phyloP scores from a whole-genome alignment of 2,797 vertebrate species.

The Diglossa cyanea region DNA sequence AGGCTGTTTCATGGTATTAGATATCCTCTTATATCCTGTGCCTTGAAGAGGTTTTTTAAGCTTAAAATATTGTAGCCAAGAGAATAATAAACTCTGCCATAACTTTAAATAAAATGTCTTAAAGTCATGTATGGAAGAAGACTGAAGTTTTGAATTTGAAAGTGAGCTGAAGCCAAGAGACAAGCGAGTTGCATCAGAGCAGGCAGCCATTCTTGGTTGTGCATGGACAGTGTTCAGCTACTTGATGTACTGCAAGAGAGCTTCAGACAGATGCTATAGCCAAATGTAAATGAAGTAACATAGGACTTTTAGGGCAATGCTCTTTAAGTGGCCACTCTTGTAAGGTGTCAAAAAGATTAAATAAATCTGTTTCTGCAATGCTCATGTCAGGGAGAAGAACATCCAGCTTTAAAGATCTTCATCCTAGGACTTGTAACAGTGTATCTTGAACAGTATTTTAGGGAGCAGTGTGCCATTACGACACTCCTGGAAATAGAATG shows the following conservation, averaged over 20 bases:
- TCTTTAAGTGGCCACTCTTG: background rate
- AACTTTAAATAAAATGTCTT: background rate
- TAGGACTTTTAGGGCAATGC: background rate
- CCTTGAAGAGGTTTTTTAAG: background rate
- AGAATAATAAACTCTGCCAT: background rate
- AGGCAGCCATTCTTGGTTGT: background rate
- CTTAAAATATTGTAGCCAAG: background rate
- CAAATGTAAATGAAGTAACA: background rate
- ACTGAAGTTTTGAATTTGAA: background rate
- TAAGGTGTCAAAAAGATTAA: background rate
- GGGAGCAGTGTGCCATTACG: background rate
- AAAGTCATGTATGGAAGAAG: background rate
- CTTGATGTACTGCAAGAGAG: background rate
- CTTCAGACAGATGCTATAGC: background rate
- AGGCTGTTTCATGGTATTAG: background rate
- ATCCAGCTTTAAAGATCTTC: background rate
- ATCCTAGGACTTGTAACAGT: background rate
- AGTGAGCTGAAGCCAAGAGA: background rate
- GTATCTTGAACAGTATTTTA: background rate
- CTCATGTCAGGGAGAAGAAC: background rate
- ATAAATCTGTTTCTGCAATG: background rate
- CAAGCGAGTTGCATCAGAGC: background rate
- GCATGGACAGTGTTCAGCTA: background rate
- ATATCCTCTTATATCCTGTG: background rate
- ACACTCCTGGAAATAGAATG: background rate